Evolutionary conservation across 2,113 vertebrate species (phyloP), one percentile per base, ranked within the genome.

Genomic region (Chaetodon auriga): DNA sequence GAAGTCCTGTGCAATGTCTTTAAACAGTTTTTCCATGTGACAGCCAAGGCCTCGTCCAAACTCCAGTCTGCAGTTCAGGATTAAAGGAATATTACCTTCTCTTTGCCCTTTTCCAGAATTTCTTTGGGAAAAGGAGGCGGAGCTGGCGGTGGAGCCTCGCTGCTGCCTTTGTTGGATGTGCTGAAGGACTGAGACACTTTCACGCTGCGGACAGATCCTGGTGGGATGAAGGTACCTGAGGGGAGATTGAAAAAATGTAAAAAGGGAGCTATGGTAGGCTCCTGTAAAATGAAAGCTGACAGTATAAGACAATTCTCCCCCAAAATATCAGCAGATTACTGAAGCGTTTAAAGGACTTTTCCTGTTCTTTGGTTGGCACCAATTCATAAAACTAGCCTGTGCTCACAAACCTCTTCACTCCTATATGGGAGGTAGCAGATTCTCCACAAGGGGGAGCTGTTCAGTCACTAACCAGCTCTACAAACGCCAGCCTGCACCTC

Each of bases 41-140:
- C 8, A 45, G 5, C 36, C 8, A 0, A 23, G 71, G 60, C 48
- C 4, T 46, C 10, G 7, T 68, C 63, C 68, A 2, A 3, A 21
- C 38, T 71, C 60, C 78, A 25, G 68, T 19, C 43, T 38, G 38
- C 4, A 12, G 43, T 55, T 55, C 9, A 2, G 7, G 13, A 0
- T 89, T 83, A 95, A 54, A 95, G 71, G 84, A 91, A 94, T 6
- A 92, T 84, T 10, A 91, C 78, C 62, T 87, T 90, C 15, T 94
- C 92, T 51, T 84, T 87, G 12, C 12, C 64, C 0, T 13, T n/a
- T 55, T 80, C 54, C 0, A 77, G 66, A 8, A 90, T 5, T 0
- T 90, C 86, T 74, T 78, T 87, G 46, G 86, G 93, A 53, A 90
- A 93, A 25, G 86, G 87, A 21, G 91, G 90, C 0, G 89, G 91